phyloP scores from a whole-genome alignment of 2,113 vertebrate species.

The Muntiacus reevesi region DNA sequence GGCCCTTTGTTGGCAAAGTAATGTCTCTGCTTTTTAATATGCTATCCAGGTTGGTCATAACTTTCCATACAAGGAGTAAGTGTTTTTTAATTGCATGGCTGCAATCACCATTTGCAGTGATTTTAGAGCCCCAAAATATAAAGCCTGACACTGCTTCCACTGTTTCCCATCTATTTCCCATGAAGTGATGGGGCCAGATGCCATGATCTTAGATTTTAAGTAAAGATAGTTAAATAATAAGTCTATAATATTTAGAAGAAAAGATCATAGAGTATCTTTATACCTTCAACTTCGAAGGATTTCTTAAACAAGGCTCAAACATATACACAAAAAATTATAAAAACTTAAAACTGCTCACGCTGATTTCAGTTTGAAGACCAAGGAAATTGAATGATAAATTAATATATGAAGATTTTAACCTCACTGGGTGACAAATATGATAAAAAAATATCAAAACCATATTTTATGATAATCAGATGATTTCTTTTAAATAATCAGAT shows the following conservation, averaged over 20 bases:
- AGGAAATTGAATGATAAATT: neutral
- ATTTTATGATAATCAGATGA: neutral
- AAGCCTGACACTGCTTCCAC: too few relatives aligned
- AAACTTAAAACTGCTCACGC: neutral
- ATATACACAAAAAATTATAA: neutral
- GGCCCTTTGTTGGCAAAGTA: too few relatives aligned
- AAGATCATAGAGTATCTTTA: neutral
- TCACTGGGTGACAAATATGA: neutral
- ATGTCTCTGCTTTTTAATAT: too few relatives aligned
- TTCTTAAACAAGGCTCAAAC: neutral
- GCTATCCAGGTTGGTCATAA: too few relatives aligned
- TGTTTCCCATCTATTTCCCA: too few relatives aligned
- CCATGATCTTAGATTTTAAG: neutral
- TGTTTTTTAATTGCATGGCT: too few relatives aligned
- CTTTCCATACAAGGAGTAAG: too few relatives aligned
- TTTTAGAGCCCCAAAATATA: too few relatives aligned
- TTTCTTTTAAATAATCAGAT: neutral
- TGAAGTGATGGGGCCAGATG: too few relatives aligned
- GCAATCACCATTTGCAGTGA: too few relatives aligned
- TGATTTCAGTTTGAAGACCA: neutral
- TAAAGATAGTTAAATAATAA: neutral
- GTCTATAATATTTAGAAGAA: neutral
- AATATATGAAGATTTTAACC: neutral
- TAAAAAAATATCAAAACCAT: neutral
- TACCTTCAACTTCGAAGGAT: neutral